Percentiles rank a stretch among this genome's conserved stretches.
Evolutionary conservation across 2,888 invertebrate genomes (phyloP).

Genomic region (Mechanitis mazaeus): DNA sequence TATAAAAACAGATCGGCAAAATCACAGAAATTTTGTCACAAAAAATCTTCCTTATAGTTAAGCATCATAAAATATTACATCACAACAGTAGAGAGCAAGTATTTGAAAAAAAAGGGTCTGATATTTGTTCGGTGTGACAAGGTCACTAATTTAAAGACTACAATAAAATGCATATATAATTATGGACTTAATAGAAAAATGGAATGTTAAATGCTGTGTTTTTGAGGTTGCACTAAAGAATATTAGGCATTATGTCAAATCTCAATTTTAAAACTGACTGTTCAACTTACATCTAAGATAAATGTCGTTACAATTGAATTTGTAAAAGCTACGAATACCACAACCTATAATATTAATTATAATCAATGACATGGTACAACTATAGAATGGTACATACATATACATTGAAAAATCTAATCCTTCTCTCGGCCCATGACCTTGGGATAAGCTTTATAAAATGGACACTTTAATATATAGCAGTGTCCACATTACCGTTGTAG

Average conservation of each 20-base stretch:
- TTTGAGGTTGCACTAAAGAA: slow-evolving; percentile 7
- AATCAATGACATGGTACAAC: slow-evolving; percentile 13
- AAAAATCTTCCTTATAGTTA: slow-evolving; percentile 18
- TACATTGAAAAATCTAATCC: slow-evolving; percentile 4
- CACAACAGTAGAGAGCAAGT: slow-evolving; percentile 34
- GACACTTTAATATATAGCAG: background rate
- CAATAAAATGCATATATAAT: slow-evolving; percentile 5
- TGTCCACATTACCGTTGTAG: background rate
- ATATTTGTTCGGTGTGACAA: too few species aligned
- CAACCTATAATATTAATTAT: slow-evolving; percentile 16
- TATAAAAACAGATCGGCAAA: slow-evolving; percentile 21
- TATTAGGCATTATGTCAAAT: slow-evolving; percentile 2
- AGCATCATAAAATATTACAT: slow-evolving; percentile 19
- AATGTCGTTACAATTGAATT: slow-evolving; percentile 2
- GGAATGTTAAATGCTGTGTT: slow-evolving; percentile 24
- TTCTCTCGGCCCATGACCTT: slow-evolving; percentile 7
- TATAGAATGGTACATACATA: slow-evolving; percentile 1
- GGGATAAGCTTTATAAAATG: background rate
- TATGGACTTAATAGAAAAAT: slow-evolving; percentile 7
- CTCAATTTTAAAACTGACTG: slow-evolving; percentile 1
- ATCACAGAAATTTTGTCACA: slow-evolving; percentile 25
- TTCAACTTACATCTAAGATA: slow-evolving; percentile 1
- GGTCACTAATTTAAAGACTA: slow-evolving; percentile 1
- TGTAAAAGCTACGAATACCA: slow-evolving; percentile 9
- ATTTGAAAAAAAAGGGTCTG: background rate